Conservation (phyloP, 2,113 vertebrate species). For the Salvelinus fontinalis region DNA sequence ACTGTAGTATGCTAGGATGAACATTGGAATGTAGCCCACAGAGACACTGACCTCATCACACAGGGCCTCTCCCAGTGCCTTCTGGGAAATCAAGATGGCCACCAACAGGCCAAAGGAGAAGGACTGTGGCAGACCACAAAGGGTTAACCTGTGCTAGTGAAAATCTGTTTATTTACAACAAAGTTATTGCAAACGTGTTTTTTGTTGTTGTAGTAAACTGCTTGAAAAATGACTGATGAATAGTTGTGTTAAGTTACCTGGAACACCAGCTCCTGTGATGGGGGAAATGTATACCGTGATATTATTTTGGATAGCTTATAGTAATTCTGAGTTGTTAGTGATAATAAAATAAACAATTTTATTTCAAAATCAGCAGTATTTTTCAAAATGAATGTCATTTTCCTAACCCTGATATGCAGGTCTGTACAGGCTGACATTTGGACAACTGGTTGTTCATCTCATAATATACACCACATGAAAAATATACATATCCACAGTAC, state of each 20-base stretch:
- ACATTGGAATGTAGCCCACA: background rate
- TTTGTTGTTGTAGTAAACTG: background rate
- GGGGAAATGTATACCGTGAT: no score
- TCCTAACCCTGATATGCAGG: no score
- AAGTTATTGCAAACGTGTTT: background rate
- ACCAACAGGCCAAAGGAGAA: background rate
- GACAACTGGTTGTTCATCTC: background rate
- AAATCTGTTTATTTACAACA: background rate
- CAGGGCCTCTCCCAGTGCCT: no score
- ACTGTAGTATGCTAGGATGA: no score
- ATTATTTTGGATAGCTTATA: no score
- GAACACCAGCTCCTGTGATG: no score
- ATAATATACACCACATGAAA: background rate
- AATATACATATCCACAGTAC: background rate
- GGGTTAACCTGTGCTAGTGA: background rate
- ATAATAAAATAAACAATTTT: background rate
- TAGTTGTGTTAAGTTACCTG: no score
- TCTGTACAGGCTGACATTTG: background rate
- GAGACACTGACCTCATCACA: background rate
- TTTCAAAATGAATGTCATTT: background rate
- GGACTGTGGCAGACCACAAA: background rate
- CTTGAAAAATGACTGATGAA: no score
- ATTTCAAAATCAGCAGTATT: background rate
- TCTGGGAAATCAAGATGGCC: conserved; percentile 2
- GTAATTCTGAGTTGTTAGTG: no score